phyloP scores from a whole-genome alignment of 2,797 vertebrate genomes.

The Danio tinwini region DNA sequence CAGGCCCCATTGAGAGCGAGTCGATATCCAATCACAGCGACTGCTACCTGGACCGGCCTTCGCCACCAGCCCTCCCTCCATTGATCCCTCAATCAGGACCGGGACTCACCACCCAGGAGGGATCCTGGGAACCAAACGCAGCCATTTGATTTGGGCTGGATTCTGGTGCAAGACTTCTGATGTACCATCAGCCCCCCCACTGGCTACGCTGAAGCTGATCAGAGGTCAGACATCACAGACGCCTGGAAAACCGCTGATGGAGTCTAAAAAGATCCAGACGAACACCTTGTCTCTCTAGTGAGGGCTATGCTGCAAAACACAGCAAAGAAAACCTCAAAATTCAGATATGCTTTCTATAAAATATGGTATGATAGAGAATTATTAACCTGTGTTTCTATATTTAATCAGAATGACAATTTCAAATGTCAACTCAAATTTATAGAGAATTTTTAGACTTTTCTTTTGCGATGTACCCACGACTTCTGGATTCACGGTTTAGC shows the following conservation, averaged over 20 bases:
- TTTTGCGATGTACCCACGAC: background rate
- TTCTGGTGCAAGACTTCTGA: slow-evolving; percentile 45
- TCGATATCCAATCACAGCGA: slow-evolving; percentile 86
- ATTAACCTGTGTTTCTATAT: background rate
- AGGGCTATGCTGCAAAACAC: background rate
- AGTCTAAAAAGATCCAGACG: background rate
- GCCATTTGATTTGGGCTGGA: slow-evolving; percentile 44
- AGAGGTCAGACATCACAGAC: slow-evolving; percentile 11
- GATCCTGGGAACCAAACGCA: slow-evolving; percentile 54
- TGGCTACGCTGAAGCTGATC: slow-evolving; percentile 19
- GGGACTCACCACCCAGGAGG: slow-evolving; percentile 67
- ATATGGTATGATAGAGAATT: background rate
- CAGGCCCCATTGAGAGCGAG: slow-evolving; percentile 81
- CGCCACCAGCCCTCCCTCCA: slow-evolving; percentile 77
- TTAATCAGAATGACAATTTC: background rate
- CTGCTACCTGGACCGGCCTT: slow-evolving; percentile 79
- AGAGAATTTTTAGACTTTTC: too few relatives aligned
- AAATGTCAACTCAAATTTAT: background rate
- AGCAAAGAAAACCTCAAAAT: too few relatives aligned
- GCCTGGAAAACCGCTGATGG: background rate
- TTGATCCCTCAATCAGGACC: slow-evolving; percentile 83
- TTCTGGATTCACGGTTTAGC: too few relatives aligned
- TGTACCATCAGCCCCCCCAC: slow-evolving; percentile 45
- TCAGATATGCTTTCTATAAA: too few relatives aligned
- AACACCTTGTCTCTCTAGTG: background rate